These are phyloP conservation scores for Stichopus chloronotus DNA, from an alignment of 35 echinoderm and acorn worm species.

Conservation along the genomic window DNA sequence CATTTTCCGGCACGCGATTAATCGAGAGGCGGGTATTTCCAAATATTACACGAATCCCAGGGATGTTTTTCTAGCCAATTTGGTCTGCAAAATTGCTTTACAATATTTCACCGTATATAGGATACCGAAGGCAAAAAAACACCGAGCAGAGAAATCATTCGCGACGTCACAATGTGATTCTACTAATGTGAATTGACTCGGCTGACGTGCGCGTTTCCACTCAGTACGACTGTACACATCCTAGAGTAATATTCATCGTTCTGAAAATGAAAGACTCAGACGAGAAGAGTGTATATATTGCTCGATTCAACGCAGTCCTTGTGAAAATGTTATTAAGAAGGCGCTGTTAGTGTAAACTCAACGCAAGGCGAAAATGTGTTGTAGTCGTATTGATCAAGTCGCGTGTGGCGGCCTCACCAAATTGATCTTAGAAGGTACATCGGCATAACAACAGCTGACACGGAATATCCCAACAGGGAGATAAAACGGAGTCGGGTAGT, in stretches of 20 bases:
- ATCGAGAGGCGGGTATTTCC: too few species aligned
- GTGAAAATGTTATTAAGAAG: background rate
- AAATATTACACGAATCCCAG: too few species aligned
- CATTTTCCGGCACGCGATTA: too few species aligned
- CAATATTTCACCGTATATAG: too few species aligned
- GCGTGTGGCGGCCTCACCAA: background rate
- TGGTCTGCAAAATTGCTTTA: too few species aligned
- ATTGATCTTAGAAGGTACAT: background rate
- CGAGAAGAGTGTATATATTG: background rate
- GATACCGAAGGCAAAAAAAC: too few species aligned
- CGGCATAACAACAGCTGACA: background rate
- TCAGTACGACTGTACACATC: background rate
- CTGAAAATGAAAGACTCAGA: background rate
- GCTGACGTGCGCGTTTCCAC: background rate
- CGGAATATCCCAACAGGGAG: background rate
- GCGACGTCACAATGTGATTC: background rate
- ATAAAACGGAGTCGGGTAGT: background rate
- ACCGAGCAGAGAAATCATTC: too few species aligned
- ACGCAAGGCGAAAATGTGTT: background rate
- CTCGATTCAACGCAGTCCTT: background rate
- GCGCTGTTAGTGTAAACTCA: background rate
- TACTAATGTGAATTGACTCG: background rate
- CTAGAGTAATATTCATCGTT: background rate
- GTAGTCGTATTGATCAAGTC: background rate
- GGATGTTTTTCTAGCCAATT: too few species aligned